These are phyloP conservation scores for Protaetia brevitarsis DNA, from an alignment of 1,140 invertebrate genomes.

Conservation along the genomic window DNA sequence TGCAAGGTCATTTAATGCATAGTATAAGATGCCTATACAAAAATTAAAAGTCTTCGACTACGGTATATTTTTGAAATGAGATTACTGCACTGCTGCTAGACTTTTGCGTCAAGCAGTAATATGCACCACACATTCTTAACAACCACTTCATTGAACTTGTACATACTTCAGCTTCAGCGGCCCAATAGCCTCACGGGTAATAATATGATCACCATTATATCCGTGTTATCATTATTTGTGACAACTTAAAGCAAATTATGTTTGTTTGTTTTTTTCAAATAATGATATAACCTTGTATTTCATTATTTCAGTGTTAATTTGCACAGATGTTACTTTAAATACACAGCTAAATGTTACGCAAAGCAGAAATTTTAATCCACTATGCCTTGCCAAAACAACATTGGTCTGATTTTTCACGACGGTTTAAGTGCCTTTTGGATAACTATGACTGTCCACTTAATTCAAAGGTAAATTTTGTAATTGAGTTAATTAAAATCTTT, in stretches of 20 bases:
- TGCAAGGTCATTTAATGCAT: too few species aligned
- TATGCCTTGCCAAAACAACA: constrained; percentile 36
- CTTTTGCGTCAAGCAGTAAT: too few species aligned
- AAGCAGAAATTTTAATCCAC: constrained; percentile 37
- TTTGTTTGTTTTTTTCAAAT: not conserved
- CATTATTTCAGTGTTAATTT: constrained; percentile 42
- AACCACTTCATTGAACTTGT: too few species aligned
- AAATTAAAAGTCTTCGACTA: too few species aligned
- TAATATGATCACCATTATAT: constrained; percentile 18
- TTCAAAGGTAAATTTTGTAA: constrained; percentile 21
- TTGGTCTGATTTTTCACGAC: constrained; percentile 39
- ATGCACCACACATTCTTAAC: too few species aligned
- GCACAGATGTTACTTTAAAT: constrained; percentile 37
- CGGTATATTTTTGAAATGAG: too few species aligned
- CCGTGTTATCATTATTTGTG: not conserved
- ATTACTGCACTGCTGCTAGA: too few species aligned
- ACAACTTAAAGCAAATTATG: not conserved
- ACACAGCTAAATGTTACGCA: constrained; percentile 34
- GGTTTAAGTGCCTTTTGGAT: constrained; percentile 39
- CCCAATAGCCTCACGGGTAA: not conserved
- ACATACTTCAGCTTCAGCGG: not conserved
- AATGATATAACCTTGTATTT: not conserved
- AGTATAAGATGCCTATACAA: too few species aligned
- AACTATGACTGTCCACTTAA: constrained; percentile 35
- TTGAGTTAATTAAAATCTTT: constrained; percentile 15